These are phyloP conservation scores for Temnothorax longispinosus DNA, from an alignment of 1,140 invertebrate genomes.

Conservation along the genomic window DNA sequence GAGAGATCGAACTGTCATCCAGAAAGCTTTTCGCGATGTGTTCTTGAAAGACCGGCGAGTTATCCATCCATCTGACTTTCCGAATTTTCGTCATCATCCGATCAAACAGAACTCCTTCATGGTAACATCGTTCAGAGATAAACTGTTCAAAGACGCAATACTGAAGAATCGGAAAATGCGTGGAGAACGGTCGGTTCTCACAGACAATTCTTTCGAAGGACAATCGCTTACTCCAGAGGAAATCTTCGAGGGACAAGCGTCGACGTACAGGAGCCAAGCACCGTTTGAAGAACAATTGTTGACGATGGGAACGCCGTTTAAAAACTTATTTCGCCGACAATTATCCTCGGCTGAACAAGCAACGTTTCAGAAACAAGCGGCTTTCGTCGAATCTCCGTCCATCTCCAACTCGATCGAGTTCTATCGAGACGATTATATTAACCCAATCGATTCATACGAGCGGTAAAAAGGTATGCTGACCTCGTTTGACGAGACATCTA, in stretches of 20 bases:
- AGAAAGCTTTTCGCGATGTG: background rate
- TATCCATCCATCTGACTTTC: background rate
- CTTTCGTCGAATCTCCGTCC: background rate
- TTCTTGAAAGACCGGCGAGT: slow-evolving; percentile 8
- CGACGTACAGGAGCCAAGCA: background rate
- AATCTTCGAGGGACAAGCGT: slow-evolving; percentile 15
- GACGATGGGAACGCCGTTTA: background rate
- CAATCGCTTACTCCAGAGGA: slow-evolving; percentile 9
- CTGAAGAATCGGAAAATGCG: slow-evolving; percentile 34
- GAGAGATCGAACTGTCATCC: background rate
- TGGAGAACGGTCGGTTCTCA: background rate
- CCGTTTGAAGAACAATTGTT: slow-evolving; percentile 23
- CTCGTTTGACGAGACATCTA: slow-evolving; percentile 69
- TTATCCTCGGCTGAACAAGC: background rate
- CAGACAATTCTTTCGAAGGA: slow-evolving; percentile 10
- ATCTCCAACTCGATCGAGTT: background rate
- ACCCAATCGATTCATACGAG: slow-evolving; percentile 35
- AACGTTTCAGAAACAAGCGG: slow-evolving; percentile 1
- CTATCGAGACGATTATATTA: slow-evolving; percentile 48
- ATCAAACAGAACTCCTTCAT: slow-evolving; percentile 25
- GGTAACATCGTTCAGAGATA: slow-evolving; percentile 40
- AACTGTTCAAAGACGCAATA: slow-evolving; percentile 48
- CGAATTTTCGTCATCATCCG: slow-evolving; percentile 27
- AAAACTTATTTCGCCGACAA: background rate
- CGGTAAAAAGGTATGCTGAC: slow-evolving; percentile 56